Evolutionary conservation across 64 coral and sea anemone species (phyloP), one percentile per base, ranked within the genome.

Genomic region (Pocillopora damicornis): DNA sequence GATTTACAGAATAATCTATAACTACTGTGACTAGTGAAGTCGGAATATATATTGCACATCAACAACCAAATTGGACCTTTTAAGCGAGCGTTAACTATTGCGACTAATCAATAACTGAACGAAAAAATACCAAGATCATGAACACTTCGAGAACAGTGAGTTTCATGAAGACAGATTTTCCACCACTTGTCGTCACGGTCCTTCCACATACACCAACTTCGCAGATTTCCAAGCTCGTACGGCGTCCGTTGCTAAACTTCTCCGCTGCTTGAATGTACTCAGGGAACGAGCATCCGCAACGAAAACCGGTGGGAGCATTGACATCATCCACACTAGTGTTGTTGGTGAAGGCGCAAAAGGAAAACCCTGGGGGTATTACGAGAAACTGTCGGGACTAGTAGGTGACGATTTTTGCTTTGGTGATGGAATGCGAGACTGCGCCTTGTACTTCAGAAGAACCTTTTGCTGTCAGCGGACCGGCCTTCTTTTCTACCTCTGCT

Each of bases 261-360:
- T 79, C 76, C 13, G 67, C 37, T 15, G 20, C 42, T 56, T 79
- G 59, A 20, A 79, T 60, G 76, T 79, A 79, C 61, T 89, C 51
- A 13, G 87, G 76, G 58, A 79, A 89, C 6, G 76, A 79, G 65
- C 87, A 89, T 18, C 23, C 17, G 77, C 88, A 89, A 61, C 76
- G 76, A 37, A 71, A 89, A 1, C 76, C 76, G 0, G 88, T 89
- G 4, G 88, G 34, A 17, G 76, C 45, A 71, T 79, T 25, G 26
- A 67, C 15, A 56, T 88, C 87, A 65, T 0, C 8, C 9, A 80
- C 76, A 51, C 76, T 89, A 8, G 88, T 89, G 35, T 65, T 59
- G 88, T 89, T 89, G 35, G 76, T 89, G 62, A 71, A 89, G 6
- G 76, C 73, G 30, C 88, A 89, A 22, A 89, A 79, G 0, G 88